These are phyloP conservation scores for Menidia menidia DNA, from an alignment of 2,797 vertebrate species.

Conservation along the genomic window DNA sequence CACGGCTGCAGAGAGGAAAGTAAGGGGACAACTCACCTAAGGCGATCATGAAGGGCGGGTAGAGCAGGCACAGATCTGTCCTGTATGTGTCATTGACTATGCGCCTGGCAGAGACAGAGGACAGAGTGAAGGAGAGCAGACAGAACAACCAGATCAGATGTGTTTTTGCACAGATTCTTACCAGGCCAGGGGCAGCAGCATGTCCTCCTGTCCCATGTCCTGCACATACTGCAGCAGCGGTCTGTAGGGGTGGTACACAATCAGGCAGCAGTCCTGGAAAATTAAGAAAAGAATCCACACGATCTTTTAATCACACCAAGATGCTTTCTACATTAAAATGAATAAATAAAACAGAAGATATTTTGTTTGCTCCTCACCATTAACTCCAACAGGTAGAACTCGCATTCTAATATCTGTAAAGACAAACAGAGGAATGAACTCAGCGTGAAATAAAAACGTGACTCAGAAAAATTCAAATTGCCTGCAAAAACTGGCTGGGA, in stretches of 20 bases:
- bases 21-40: slow-evolving; percentile 84
- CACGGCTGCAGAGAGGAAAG: neutral
- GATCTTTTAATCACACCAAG: neutral
- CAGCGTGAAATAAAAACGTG: neutral
- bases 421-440: slow-evolving; percentile 30
- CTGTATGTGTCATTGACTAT: slow-evolving; percentile 99
- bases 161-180: slow-evolving; percentile 61
- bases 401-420: slow-evolving; percentile 97
- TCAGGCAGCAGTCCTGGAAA: slow-evolving; percentile 97
- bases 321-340: neutral
- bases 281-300: neutral
- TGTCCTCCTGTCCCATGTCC: slow-evolving; percentile 99
- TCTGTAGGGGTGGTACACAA: slow-evolving; percentile 99
- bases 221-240: slow-evolving; percentile 98
- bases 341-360: neutral
- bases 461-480: neutral
- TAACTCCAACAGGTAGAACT: slow-evolving; percentile 99
- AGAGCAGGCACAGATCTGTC: slow-evolving; percentile 97
- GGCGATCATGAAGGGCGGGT: slow-evolving; percentile 99
- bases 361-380: slow-evolving; percentile 88
- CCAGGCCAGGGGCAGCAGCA: slow-evolving; percentile 98
- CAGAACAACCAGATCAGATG: neutral
- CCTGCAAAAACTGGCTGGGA: neutral
- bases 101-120: slow-evolving; percentile 83
- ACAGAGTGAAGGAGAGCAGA: slow-evolving; percentile 13